Conservation (phyloP, 2,113 vertebrate genomes). For the Haliaeetus leucogaster region DNA sequence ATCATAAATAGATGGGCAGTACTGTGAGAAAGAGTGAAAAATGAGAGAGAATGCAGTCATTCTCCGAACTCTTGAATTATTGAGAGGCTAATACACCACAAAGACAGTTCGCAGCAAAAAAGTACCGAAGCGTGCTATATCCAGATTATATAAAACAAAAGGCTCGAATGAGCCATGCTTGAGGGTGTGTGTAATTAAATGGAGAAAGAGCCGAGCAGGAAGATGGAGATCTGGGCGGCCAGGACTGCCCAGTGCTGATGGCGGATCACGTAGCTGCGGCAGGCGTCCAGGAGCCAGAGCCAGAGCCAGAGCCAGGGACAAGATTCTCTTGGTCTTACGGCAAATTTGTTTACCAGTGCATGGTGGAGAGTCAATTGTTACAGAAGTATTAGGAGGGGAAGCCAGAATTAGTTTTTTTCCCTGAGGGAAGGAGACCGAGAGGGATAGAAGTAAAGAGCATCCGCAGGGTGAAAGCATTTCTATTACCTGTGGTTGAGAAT, state of each 20-base stretch:
- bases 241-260: background rate
- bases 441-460: background rate
- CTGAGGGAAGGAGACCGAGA: background rate
- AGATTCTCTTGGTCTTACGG: background rate
- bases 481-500: background rate
- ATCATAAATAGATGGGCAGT: conserved; percentile 50
- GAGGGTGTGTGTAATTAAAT: background rate
- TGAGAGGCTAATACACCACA: conserved; percentile 50
- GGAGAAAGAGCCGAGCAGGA: background rate
- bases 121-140: background rate
- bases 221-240: background rate
- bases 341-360: background rate
- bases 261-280: accelerated
- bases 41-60: conserved; percentile 11
- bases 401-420: background rate
- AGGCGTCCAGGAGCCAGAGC: accelerated
- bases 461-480: background rate
- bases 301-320: background rate
- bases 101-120: conserved; percentile 42
- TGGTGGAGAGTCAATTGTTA: background rate
- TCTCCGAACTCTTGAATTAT: conserved; percentile 49
- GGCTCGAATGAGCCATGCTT: background rate
- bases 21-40: conserved; percentile 47
- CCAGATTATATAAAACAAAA: background rate
- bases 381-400: background rate